Percentiles rank a stretch among this genome's conserved stretches.
These are phyloP conservation scores for Adineta ricciae DNA, from an alignment of 2,888 invertebrate genomes.

Conservation along the genomic window DNA sequence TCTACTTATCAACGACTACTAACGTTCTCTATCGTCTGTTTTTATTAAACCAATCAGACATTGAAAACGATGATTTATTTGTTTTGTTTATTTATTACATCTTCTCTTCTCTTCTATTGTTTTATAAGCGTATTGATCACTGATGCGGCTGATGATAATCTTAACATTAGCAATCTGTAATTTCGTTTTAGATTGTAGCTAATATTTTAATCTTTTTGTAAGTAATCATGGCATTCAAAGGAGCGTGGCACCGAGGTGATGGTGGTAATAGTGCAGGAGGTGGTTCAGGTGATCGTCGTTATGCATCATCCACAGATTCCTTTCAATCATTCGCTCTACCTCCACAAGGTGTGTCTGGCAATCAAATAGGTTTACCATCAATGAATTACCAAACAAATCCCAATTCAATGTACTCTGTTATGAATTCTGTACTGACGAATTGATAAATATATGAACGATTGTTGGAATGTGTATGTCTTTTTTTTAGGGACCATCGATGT, in stretches of 20 bases:
- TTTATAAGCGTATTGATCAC: not conserved
- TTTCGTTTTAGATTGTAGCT: not conserved
- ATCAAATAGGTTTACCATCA: not conserved
- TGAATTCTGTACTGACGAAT: not conserved
- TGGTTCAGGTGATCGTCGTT: not conserved
- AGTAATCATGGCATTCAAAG: not conserved
- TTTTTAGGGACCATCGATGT: not conserved
- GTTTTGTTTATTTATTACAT: not conserved
- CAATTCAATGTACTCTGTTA: not conserved
- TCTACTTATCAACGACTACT: not conserved
- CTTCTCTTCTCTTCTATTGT: not conserved
- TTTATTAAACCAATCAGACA: not conserved
- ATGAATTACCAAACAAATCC: conserved; percentile 5
- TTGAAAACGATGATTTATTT: not conserved
- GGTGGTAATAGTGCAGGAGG: not conserved
- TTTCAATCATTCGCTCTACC: not conserved
- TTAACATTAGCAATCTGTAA: not conserved
- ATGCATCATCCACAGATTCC: not conserved
- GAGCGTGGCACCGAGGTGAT: not conserved
- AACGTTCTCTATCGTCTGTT: not conserved
- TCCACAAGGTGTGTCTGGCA: not conserved
- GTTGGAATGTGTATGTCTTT: not conserved
- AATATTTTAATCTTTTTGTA: not conserved
- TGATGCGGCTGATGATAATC: not conserved
- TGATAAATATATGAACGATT: too few relatives aligned